Evolutionary conservation across 2,797 vertebrate species (phyloP), one percentile per base, ranked within the genome.

Genomic region (Pogoniulus pusillus): DNA sequence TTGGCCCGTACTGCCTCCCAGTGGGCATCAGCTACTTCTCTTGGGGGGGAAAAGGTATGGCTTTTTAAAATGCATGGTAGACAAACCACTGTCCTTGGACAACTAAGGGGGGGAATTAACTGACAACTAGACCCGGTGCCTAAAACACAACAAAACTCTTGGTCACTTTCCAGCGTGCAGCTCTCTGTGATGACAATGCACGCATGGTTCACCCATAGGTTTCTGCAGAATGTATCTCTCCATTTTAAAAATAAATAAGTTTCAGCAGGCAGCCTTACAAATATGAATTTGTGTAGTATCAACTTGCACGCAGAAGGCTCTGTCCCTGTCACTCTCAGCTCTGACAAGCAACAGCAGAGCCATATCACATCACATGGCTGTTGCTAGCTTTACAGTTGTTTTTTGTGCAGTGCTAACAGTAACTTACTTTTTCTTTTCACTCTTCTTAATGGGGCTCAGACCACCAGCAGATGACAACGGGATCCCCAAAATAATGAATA

Each of bases 91-190:
- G 53, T n/a, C 37, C 64, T 60, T 0, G 0, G 22, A 37, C 37
- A 70, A 26, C 47, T 58, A 9, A n/a, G 12, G 17, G 26, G 26
- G 24, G 4, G 7, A 66, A 37, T 47, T 76, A 35, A 57, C 19
- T 5, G 29, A n/a, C 1, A 8, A 51, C 0, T 1, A 63, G 29
- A 10, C 8, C 80, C 3, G 37, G 14, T 47, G 17, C 47, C 43
- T 41, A 24, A 58, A 74, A 10, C 1, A 34, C 7, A 9, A 6
- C 39, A 39, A 49, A 86, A 55, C 39, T 64, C 10, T 12, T 39
- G 43, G 17, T 71, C 22, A 12, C 29, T 4, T 54, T 60, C 32
- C 41, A 68, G 24, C 1, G 1, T 43, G 47, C 29, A 78, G 47
- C 45, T 30, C 23, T 51, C 54, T 22, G 30, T 13, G 41, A 29